These are phyloP conservation scores for Sarcophaga peregrina DNA, from an alignment of 1,140 invertebrate species.

Conservation along the genomic window DNA sequence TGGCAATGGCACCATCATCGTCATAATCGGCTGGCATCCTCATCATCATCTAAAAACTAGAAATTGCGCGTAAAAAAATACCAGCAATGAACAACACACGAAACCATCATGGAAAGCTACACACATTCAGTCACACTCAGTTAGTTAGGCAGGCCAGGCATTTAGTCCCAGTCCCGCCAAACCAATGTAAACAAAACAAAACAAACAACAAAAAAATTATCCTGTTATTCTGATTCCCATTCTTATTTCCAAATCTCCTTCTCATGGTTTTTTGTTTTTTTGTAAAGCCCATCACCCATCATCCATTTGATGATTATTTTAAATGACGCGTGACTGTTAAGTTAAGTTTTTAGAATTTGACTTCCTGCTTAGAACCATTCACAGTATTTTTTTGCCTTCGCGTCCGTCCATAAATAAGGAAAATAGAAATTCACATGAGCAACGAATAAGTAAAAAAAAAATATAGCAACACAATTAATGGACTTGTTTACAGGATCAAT, in stretches of 20 bases:
- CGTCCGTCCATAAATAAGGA: too few species aligned
- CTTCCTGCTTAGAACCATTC: slow-evolving; percentile 7
- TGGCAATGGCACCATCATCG: background rate
- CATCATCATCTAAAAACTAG: slow-evolving; percentile 7
- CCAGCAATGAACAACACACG: background rate
- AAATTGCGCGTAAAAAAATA: slow-evolving; percentile 13
- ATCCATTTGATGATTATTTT: slow-evolving; percentile 32
- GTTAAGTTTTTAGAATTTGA: slow-evolving; percentile 4
- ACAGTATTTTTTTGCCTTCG: background rate
- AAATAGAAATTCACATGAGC: too few species aligned
- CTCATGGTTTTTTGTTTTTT: background rate
- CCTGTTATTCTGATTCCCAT: background rate
- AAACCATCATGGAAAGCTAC: background rate
- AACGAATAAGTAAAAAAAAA: too few species aligned
- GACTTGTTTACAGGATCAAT: too few species aligned
- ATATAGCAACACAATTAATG: too few species aligned
- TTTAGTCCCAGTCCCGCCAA: background rate
- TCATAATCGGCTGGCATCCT: background rate
- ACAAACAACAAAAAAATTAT: background rate
- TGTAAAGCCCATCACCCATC: too few species aligned
- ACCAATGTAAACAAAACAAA: background rate
- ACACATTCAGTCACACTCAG: too few species aligned
- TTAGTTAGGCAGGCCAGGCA: background rate
- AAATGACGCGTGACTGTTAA: slow-evolving; percentile 38
- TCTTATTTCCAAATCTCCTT: background rate